These are phyloP conservation scores for Thunnus maccoyii DNA, from an alignment of 2,113 vertebrate species.

Conservation along the genomic window DNA sequence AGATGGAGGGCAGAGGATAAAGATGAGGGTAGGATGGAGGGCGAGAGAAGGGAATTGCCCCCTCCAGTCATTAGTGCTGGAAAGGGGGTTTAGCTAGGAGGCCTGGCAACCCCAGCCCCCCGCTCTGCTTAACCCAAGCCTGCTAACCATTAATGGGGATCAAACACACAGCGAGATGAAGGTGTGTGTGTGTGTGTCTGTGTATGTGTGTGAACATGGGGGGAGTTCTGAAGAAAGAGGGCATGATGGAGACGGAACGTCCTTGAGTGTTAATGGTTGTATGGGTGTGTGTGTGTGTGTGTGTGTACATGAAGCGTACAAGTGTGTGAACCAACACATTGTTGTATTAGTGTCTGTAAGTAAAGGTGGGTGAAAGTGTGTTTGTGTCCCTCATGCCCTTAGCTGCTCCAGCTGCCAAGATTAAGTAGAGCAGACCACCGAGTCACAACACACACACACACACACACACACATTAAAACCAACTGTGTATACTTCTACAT, in stretches of 20 bases:
- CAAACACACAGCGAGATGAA: constrained; percentile 60
- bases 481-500: too few species aligned
- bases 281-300: neutral
- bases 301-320: neutral
- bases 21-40: constrained; percentile 66
- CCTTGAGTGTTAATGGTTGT: constrained; percentile 35
- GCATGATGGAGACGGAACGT: constrained; percentile 29
- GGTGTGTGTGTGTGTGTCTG: constrained; percentile 9
- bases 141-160: constrained; percentile 74
- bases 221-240: constrained; percentile 21
- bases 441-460: neutral
- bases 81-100: constrained; percentile 62
- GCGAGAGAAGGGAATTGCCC: constrained; percentile 66
- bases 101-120: constrained; percentile 51
- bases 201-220: constrained; percentile 7
- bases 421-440: constrained; percentile 28
- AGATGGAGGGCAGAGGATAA: constrained; percentile 73
- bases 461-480: neutral
- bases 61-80: constrained; percentile 70
- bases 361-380: constrained; percentile 8
- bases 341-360: constrained; percentile 18
- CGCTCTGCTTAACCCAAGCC: constrained; percentile 64
- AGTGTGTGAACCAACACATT: neutral
- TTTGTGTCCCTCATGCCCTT: constrained; percentile 22
- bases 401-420: constrained; percentile 28